phyloP scores from a whole-genome alignment of 2,113 vertebrate species.

The Formicarius rufipectus region DNA sequence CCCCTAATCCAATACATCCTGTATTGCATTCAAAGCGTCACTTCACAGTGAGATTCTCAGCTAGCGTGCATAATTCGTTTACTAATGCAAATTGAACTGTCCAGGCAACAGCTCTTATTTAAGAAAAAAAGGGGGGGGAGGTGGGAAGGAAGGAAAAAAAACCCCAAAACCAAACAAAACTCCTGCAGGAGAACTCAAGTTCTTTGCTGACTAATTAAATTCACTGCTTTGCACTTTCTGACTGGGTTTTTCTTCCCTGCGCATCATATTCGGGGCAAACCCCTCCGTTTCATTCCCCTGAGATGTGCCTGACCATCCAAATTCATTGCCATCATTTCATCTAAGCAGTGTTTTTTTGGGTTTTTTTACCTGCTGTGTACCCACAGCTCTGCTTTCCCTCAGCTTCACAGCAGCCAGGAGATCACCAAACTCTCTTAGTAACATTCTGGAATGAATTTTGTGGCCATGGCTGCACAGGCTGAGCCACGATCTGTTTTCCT shows the following conservation, averaged over 20 bases:
- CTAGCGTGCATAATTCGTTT: neutral
- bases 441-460: neutral
- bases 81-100: neutral
- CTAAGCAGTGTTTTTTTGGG: neutral
- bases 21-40: neutral
- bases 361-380: neutral
- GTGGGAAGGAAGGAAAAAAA: no score
- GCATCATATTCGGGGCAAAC: neutral
- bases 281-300: neutral
- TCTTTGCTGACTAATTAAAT: neutral
- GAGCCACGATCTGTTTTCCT: neutral
- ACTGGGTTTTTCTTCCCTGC: neutral
- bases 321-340: neutral
- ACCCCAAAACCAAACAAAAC: accelerated
- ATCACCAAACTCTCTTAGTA: neutral
- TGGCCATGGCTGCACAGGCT: neutral
- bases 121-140: neutral
- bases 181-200: neutral
- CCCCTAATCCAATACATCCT: neutral
- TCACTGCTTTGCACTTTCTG: neutral
- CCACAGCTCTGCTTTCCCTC: neutral
- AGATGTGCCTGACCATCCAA: neutral
- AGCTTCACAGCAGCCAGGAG: neutral
- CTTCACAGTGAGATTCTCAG: neutral
- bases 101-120: neutral